Evolutionary conservation across 2,888 invertebrate genomes (phyloP), one percentile per base, ranked within the genome.

Genomic region (Cinara cedri): DNA sequence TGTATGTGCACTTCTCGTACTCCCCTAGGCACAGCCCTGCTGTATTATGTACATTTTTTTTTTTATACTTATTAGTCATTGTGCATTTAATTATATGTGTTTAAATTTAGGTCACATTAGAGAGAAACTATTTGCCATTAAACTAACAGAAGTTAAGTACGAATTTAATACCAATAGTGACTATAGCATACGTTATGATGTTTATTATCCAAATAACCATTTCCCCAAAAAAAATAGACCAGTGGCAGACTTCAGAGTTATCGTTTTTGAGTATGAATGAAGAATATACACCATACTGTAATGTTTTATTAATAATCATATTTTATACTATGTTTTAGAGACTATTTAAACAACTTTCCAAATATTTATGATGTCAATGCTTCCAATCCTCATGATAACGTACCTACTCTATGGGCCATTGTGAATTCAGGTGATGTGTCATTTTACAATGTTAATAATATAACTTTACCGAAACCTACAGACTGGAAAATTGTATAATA

Each of bases 401-500:
- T 87, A 3, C 83, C 85, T 0, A 85, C 87, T 19, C 84, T 88
- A 1, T 87, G 88, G 70, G 88, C 88, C 0, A 81, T 88, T 4
- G 87, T 88, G 3, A 85, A 86, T n/a, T 83, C 83, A 0, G 86
- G 85, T 19, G 86, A 88, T 0, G 84, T 89, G 4, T 86, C 87
- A 10, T 89, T 87, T 81, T 82, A 88, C 70, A 87, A 87, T 83
- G 65, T 81, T 6, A 66, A 72, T 57, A 68, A 66, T 66, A 66
- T 81, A 63, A 42, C 60, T 8, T 1, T 81, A 4, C 81, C 81
- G 14, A 66, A 72, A 49, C 34, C 72, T 65, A 57, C 54, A n/a
- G 81, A 74, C 1, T 78, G 78, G 78, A 26, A 74, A 74, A 13
- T 54, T 6, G n/a, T n/a, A n/a, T n/a, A n/a, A n/a, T n/a, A n/a